Base-by-base conservation (phyloP, 1,140 invertebrate species). In the Whitmania pigra region DNA sequence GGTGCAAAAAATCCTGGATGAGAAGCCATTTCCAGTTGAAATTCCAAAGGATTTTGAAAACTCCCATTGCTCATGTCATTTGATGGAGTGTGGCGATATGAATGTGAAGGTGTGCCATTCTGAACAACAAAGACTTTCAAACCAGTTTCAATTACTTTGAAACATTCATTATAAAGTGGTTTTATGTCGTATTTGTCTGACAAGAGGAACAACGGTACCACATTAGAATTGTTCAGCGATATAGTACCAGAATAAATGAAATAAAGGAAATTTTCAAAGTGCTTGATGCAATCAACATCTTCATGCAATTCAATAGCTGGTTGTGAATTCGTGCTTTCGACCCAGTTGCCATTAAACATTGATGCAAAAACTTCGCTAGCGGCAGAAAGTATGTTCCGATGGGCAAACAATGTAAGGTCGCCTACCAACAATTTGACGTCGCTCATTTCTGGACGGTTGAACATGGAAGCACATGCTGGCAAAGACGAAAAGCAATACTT, bases 211-310 rank as follows among this genome's bases (percentile, higher is more conserved):
- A 74, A 54, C 20, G 73, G 73, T 53, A 74, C 66, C 31, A 74
- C 73, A 43, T 72, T 57, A 6, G 57, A 53, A 49, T 74, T 69
- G 55, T 49, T 74, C 27, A 74, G 36, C 9, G 43, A 43, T 29
- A 74, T 68, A 11, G 31, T 72, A 57, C 73, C 73, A 20, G 73
- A 71, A 55, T 74, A 74, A 20, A 72, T 67, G 71, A 66, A 74
- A 29, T 74, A 72, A 22, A 74, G 53, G 53, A 74, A 74, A 18
- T 63, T 53, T 36, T 74, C 70, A 72, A 74, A 74, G 25, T 71
- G 29, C 40, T 67, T 72, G 29, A 54, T 67, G 70, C 73, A 74
- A n/a, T 72, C 73, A 29, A 20, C 54, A 73, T 74, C 73, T 40
- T 74, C 73, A 2, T 68, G 49, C 13, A 74, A 63, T 31, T 54